Base-by-base conservation (phyloP, 2,888 invertebrate genomes). In the Chrysomela aeneicollis region DNA sequence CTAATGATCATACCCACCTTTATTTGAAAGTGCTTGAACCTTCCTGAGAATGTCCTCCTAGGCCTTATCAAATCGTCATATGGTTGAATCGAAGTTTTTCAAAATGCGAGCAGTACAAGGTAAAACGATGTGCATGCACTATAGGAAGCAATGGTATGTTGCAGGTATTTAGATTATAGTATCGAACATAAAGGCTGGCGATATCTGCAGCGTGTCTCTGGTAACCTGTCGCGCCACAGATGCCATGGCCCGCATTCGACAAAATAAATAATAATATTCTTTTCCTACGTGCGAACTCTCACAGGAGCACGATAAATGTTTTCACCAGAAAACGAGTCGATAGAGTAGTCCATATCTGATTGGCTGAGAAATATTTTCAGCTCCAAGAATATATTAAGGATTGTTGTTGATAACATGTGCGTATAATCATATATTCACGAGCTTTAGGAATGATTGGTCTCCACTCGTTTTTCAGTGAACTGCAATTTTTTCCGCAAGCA, bases 131-230 rank as follows among this genome's bases (percentile, higher is more conserved):
- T 59, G 46, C 49, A 51, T 54, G 54, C 63, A 59, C 62, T 22
- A 53, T 50, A 26, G 37, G 54, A 61, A 63, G 63, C 68, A 26
- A 26, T 26, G 6, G 26, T 6, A 63, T 67, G 69, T 67, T 72
- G 75, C 73, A 74, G 76, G 74, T 74, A 73, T 76, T 75, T 75
- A 73, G 70, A 74, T 74, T 68, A 63, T 35, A 51, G 62, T 59
- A 63, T 49, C 49, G 49, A 61, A 57, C 58, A 64, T 54, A 63
- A 57, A 60, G 62, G 62, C 54, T 60, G 57, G 59, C 73, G 70
- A 73, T 73, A 78, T 78, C 78, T 76, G 77, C 78, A 76, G 77
- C 79, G 81, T 78, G 80, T 79, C 80, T 78, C 75, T 74, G 77
- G 73, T 71, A 77, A 77, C 72, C 74, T 81, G 73, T 81, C 81